Evolutionary conservation across 2,888 invertebrate species (phyloP).

Genomic region (Caenorhabditis panamensis): DNA sequence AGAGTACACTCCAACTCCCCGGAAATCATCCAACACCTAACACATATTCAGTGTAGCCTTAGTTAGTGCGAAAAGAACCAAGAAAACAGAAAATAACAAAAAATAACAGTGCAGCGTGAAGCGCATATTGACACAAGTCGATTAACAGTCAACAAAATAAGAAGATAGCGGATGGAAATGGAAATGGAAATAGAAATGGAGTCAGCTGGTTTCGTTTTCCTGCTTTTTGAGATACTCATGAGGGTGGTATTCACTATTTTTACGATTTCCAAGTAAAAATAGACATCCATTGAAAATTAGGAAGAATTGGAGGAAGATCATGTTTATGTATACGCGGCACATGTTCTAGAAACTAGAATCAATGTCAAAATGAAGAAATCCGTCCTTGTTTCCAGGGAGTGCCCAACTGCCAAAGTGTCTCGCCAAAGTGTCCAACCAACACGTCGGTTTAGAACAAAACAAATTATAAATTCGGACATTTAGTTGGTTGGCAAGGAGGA

Average conservation of each 20-base stretch:
- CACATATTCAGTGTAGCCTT: no score
- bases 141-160: constrained; percentile 9
- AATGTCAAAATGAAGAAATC: background rate
- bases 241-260: constrained; percentile 26
- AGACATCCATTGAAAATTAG: constrained; percentile 30
- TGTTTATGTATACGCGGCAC: no score
- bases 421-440: no score
- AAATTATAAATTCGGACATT: constrained; percentile 64
- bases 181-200: background rate
- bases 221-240: no score
- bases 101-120: background rate
- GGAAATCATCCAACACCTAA: no score
- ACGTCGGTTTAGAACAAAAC: constrained; percentile 59
- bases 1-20: no score
- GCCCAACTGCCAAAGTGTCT: no score
- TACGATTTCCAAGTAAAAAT: background rate
- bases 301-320: constrained; percentile 25
- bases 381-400: constrained; percentile 26
- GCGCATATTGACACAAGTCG: constrained; percentile 10
- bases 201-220: background rate
- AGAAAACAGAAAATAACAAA: background rate
- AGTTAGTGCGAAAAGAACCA: no score
- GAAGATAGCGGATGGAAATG: background rate
- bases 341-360: background rate
- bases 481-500: constrained; percentile 43